Evolutionary conservation across 2,113 vertebrate species (phyloP), one percentile per base, ranked within the genome.

Genomic region (Petrocephalus microphthalmus): DNA sequence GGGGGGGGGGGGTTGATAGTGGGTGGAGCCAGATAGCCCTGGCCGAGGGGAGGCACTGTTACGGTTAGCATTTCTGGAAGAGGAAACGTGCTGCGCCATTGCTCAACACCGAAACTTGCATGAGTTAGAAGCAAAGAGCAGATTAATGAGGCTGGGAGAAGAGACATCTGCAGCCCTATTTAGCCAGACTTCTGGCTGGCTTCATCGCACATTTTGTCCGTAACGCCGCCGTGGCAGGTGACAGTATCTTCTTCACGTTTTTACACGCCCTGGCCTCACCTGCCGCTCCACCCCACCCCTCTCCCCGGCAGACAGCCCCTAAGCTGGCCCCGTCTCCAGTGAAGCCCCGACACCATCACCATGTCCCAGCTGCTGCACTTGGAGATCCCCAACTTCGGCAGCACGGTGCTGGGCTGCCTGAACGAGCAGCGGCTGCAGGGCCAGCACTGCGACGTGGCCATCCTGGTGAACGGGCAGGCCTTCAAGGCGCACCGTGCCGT

Each of bases 311-410:
- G 97, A 97, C 96, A 95, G 92, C 94, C 93, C 93, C 94, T 91
- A 84, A 92, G 91, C 91, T 86, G 92, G 93, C 92, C 81, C 71
- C 78, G 13, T 89, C 91, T 90, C 90, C 91, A 87, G 90, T 93
- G 95, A 94, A 93, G 92, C 92, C 88, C 92, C 92, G 89, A 82
- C 92, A 90, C 53, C 33, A 94, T 89, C 94, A 88, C 84, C 94
- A 97, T 97, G 97, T 96, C 97, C 84, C 97, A 97, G 94, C 95
- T 96, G 94, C 93, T 97, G 92, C 97, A 98, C 95, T 97, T 99
- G 92, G 97, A 99, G 95, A 98, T 99, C 91, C 98, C 98, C 67
- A 98, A 99, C 92, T 99, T 99, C 0, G 98, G 98, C 94, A 98
- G 95, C 96, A 97, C 96, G 0, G 98, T 99, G 52, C 95, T 99